Evolutionary conservation across 2,113 vertebrate species (phyloP).

Genomic region (Salminus brasiliensis): DNA sequence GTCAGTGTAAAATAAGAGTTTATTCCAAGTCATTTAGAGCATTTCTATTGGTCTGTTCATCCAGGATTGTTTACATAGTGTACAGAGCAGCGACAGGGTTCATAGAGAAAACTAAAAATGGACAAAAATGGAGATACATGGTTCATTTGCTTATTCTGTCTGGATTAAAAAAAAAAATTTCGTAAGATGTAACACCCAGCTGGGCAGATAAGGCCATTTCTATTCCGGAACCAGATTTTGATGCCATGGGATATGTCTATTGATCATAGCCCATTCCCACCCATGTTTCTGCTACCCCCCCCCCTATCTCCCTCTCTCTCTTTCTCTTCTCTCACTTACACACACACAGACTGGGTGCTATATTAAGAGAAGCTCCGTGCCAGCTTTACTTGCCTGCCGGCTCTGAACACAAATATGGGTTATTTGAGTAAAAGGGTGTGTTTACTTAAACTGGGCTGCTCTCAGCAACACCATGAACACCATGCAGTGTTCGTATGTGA

Average conservation of each 20-base stretch:
- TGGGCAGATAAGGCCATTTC: neutral
- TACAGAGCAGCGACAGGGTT: no score
- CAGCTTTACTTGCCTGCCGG: neutral
- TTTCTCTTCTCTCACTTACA: neutral
- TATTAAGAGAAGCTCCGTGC: neutral
- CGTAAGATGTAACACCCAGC: neutral
- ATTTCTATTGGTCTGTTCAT: no score
- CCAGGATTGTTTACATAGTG: no score
- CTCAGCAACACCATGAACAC: neutral
- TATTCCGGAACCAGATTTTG: conserved; percentile 3
- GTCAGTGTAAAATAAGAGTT: no score
- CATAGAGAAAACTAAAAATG: no score
- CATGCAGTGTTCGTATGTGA: neutral
- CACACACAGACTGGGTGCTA: neutral
- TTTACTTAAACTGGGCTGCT: neutral
- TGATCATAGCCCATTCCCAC: neutral
- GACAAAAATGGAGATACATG: no score
- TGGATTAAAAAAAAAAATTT: neutral
- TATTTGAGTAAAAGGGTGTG: neutral
- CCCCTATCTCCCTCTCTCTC: neutral
- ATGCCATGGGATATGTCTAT: neutral
- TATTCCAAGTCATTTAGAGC: no score
- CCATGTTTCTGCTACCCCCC: neutral
- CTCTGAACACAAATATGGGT: neutral
- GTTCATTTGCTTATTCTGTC: neutral